A percentile compares a stretch with the other conserved stretches of the same genome.
Conservation (phyloP, 1,140 invertebrate genomes). For the Drosophila micromelanica region DNA sequence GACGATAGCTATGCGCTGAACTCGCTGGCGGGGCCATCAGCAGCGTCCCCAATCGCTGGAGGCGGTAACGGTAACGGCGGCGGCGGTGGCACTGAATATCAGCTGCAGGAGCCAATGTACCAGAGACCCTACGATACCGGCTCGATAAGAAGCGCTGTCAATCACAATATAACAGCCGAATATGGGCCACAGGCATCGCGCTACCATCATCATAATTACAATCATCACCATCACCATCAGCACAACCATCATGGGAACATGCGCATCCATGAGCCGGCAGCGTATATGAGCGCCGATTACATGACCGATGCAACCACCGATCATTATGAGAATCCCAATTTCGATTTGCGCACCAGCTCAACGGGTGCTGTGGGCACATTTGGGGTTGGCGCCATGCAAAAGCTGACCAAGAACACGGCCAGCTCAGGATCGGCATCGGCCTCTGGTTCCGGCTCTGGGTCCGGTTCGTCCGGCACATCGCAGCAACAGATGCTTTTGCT, state of each 20-base stretch:
- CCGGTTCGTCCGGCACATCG: slow-evolving; percentile 50
- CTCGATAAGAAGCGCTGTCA: slow-evolving; percentile 61
- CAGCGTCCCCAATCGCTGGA: slow-evolving; percentile 14
- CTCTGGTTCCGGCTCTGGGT: slow-evolving; percentile 26
- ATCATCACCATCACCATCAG: slow-evolving; percentile 29
- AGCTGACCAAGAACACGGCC: slow-evolving; percentile 33
- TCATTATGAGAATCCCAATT: slow-evolving; percentile 84
- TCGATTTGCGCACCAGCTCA: slow-evolving; percentile 61
- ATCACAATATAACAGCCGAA: slow-evolving; percentile 59
- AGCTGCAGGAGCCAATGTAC: slow-evolving; percentile 76
- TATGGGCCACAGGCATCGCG: slow-evolving; percentile 38
- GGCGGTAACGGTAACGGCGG: too few relatives aligned
- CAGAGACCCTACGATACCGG: slow-evolving; percentile 80
- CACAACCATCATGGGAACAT: slow-evolving; percentile 5
- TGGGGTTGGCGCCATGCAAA: slow-evolving; percentile 21
- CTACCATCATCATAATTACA: slow-evolving; percentile 18
- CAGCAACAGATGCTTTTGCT: slow-evolving; percentile 71
- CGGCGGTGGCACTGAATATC: slow-evolving; percentile 46
- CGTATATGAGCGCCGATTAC: slow-evolving; percentile 59
- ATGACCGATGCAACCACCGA: slow-evolving; percentile 69
- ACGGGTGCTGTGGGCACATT: background rate
- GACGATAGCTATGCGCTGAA: slow-evolving; percentile 85
- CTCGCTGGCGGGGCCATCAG: slow-evolving; percentile 44
- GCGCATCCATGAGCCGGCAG: slow-evolving; percentile 38
- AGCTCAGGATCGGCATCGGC: slow-evolving; percentile 33